phyloP scores from a whole-genome alignment of 1,140 invertebrate species.

The Paraescarpia echinospica region DNA sequence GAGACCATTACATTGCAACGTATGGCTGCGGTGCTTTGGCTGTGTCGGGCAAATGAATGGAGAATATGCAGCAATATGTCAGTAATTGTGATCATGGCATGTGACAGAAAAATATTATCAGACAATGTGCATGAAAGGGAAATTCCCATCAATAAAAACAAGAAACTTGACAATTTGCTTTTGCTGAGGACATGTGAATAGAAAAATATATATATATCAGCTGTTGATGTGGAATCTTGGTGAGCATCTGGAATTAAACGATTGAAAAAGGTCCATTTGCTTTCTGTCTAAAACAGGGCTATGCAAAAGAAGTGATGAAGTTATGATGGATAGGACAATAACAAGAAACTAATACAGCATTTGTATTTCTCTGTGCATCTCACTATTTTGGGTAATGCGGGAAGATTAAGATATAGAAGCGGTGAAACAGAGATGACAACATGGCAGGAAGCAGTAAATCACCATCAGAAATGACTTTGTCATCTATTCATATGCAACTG shows the following conservation, averaged over 20 bases:
- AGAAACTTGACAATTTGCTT: background rate
- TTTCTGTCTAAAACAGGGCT: background rate
- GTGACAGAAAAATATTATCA: background rate
- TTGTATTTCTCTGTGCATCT: background rate
- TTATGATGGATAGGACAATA: background rate
- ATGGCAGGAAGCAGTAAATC: no score
- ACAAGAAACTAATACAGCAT: background rate
- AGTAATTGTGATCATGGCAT: background rate
- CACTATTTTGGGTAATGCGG: background rate
- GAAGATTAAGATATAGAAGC: background rate
- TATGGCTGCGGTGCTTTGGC: no score
- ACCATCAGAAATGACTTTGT: background rate
- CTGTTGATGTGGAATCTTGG: background rate
- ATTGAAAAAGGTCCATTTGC: background rate
- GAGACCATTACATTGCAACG: no score
- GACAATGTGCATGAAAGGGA: background rate
- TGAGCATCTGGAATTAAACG: background rate
- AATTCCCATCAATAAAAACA: background rate
- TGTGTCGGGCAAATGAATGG: no score
- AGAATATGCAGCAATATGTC: no score
- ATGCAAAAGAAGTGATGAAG: background rate
- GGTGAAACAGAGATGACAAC: no score
- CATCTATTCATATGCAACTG: background rate
- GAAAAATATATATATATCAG: background rate
- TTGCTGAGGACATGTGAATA: background rate